These are phyloP conservation scores for Azorinus chamasolen DNA, from an alignment of 2,888 invertebrate genomes.

Conservation along the genomic window DNA sequence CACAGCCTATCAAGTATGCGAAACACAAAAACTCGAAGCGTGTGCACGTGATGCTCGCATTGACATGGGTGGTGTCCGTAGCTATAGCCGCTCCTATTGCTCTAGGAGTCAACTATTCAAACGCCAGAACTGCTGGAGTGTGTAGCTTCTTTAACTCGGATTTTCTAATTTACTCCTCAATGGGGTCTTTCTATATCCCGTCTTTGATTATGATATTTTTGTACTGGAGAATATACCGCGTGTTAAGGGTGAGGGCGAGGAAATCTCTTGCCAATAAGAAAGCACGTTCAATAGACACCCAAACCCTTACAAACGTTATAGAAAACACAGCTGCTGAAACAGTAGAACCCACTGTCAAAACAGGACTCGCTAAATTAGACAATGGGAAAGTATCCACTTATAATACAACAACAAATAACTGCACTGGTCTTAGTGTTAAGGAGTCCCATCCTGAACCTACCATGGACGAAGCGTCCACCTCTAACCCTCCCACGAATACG, in stretches of 20 bases:
- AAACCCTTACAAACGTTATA: constrained; percentile 78
- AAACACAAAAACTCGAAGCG: constrained; percentile 96
- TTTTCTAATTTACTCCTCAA: constrained; percentile 98
- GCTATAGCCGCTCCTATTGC: constrained; percentile 99
- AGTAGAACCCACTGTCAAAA: constrained; percentile 79
- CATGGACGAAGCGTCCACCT: constrained; percentile 71
- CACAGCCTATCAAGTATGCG: constrained; percentile 99
- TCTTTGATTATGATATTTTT: constrained; percentile 99
- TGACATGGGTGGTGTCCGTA: constrained; percentile 98
- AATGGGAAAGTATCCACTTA: constrained; percentile 80
- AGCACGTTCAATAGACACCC: constrained; percentile 74
- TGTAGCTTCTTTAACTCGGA: constrained; percentile 99
- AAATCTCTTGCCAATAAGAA: constrained; percentile 74
- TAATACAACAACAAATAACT: constrained; percentile 74
- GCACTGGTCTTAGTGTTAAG: constrained; percentile 49
- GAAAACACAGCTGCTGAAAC: constrained; percentile 76
- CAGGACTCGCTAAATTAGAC: constrained; percentile 79
- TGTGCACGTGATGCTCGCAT: constrained; percentile 96
- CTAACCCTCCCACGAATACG: constrained; percentile 67
- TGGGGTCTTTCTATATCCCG: constrained; percentile 99
- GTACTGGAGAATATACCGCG: constrained; percentile 99
- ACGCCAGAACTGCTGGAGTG: constrained; percentile 92
- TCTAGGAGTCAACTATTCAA: constrained; percentile 97
- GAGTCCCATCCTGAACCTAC: constrained; percentile 56
- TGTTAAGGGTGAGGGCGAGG: constrained; percentile 87